Evolutionary conservation across 2,888 invertebrate species (phyloP), one percentile per base, ranked within the genome.

Genomic region (Drosophila macrospina): DNA sequence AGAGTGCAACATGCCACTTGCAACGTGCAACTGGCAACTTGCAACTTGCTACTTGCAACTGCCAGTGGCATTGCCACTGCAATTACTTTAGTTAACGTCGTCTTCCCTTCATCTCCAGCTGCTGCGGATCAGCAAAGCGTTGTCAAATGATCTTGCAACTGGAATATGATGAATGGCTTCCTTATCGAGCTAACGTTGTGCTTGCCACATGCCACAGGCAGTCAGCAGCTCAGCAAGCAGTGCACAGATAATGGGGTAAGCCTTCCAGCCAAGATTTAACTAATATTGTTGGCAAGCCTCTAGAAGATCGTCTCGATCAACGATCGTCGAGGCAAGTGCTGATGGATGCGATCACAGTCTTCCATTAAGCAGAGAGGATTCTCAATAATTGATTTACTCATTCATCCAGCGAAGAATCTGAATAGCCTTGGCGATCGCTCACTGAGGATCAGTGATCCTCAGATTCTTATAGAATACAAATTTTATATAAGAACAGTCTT

Each of bases 131-230:
- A 45, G 6, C 44, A 15, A 28, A 28, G 28, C 44, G 37, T 28
- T 51, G 37, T 51, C 52, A 39, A 51, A 28, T 15, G 39, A 51
- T 28, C 30, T 16, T 28, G 20, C 51, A 15, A 41, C 37, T 41
- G 6, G 52, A 20, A 61, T 37, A 39, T 54, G 44, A 55, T 51
- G 16, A 30, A 51, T 44, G n/a, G n/a, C n/a, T n/a, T n/a, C n/a
- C 45, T 44, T 45, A 15, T 34, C 50, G 5, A 34, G 55, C 13
- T 7, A 6, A 13, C 16, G 36, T 28, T 13, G 26, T 24, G 15
- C 42, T 55, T 42, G 54, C 54, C 10, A 44, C 54, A 55, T 52
- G 52, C 52, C 52, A 52, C 37, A 30, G 8, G 41, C 50, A 60
- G 32, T 54, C 30, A 20, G 39, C 47, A 42, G 32, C n/a, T n/a